Evolutionary conservation across 1,140 invertebrate genomes (phyloP).

Genomic region (Panagrolaimus sp.): DNA sequence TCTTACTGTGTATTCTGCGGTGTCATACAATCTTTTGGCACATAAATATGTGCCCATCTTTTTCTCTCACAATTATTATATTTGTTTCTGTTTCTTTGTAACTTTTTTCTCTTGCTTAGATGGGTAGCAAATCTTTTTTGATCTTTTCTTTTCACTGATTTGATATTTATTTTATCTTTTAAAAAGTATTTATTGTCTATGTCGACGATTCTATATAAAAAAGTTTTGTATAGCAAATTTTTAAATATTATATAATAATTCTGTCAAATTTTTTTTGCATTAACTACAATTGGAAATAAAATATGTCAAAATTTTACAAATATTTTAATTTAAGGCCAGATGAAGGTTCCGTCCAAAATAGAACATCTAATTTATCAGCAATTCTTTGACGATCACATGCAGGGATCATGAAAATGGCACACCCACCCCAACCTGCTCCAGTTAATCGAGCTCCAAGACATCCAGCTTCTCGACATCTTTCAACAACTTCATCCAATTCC

Average conservation of each 20-base stretch:
- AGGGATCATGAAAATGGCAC: constrained; percentile 75
- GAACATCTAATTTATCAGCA: constrained; percentile 49
- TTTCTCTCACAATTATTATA: neutral
- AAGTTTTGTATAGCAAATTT: neutral
- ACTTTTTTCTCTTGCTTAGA: too few species aligned
- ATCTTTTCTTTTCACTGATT: too few species aligned
- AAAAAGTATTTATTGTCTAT: too few species aligned
- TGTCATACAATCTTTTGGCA: neutral
- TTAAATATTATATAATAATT: neutral
- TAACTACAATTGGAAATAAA: neutral
- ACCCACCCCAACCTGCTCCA: constrained; percentile 90
- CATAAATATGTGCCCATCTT: neutral
- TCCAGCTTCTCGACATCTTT: constrained; percentile 68
- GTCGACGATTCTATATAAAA: too few species aligned
- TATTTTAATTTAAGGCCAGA: constrained; percentile 28
- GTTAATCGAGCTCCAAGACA: constrained; percentile 80
- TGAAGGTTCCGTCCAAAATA: constrained; percentile 47
- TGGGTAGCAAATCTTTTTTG: too few species aligned
- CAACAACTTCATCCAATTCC: constrained; percentile 76
- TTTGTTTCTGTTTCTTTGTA: constrained; percentile 38
- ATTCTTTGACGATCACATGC: constrained; percentile 64
- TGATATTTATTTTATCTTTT: too few species aligned
- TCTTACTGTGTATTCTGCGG: constrained; percentile 7
- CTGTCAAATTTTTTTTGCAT: neutral
- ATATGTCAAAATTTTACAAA: neutral